These are phyloP conservation scores for Sciaenops ocellatus DNA, from an alignment of 2,797 vertebrate species.

Conservation along the genomic window DNA sequence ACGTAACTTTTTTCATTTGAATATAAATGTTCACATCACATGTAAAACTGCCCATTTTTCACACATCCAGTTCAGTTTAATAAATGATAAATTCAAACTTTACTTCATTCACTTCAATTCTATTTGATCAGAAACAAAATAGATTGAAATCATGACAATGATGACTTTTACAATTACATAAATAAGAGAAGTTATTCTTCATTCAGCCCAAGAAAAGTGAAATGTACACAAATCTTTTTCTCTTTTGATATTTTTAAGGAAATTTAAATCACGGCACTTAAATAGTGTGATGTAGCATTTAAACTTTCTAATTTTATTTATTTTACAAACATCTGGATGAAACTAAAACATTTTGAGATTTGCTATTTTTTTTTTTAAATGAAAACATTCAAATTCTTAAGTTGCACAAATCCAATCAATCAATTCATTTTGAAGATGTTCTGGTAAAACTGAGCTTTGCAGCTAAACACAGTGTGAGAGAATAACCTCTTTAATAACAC, in stretches of 20 bases:
- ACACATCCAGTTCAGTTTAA: not conserved
- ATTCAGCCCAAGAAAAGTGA: not conserved
- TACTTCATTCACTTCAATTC: not conserved
- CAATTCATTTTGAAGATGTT: not conserved
- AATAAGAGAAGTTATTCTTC: fast-evolving
- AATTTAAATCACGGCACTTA: not conserved
- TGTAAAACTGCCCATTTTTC: not conserved
- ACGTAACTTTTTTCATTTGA: not conserved
- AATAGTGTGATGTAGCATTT: not conserved
- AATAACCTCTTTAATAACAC: not conserved
- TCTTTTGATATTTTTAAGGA: not conserved
- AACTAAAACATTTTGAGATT: not conserved
- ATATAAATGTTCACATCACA: not conserved
- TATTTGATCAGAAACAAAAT: not conserved
- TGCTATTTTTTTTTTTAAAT: not conserved
- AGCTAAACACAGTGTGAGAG: not conserved
- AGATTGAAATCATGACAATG: not conserved
- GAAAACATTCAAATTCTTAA: not conserved
- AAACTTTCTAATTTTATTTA: no score
- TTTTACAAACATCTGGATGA: not conserved
- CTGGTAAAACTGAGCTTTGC: not conserved
- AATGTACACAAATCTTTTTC: not conserved
- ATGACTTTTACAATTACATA: not conserved
- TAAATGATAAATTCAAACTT: not conserved
- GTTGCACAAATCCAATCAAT: not conserved